Conservation (phyloP, 1,140 invertebrate species). For the Cepaea nemoralis region DNA sequence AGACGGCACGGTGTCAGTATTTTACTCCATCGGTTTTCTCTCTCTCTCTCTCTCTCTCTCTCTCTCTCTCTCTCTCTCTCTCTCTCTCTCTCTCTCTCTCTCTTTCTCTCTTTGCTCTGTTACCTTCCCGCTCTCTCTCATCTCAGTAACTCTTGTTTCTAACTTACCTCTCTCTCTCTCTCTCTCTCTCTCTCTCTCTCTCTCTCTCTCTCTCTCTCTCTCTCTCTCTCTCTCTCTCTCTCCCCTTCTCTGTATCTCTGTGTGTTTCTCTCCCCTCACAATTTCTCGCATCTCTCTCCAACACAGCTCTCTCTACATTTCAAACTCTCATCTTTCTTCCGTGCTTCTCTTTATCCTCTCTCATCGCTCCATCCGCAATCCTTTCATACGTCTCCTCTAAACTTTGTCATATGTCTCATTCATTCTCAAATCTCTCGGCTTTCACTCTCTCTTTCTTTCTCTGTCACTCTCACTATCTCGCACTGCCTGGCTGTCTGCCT, state of each 20-base stretch:
- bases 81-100: slow-evolving; percentile 15
- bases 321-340: not conserved
- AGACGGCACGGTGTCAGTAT: not conserved
- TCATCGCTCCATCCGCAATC: no score
- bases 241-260: not conserved
- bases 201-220: no score
- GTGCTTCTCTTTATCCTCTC: not conserved
- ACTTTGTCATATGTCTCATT: no score
- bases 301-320: not conserved
- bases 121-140: no score
- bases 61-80: not conserved
- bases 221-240: no score
- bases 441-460: not conserved
- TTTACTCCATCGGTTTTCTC: not conserved
- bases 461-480: slow-evolving; percentile 13
- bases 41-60: slow-evolving; percentile 7
- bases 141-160: no score
- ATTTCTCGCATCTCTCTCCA: not conserved
- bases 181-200: no score
- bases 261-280: not conserved
- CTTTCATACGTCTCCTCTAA: no score
- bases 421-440: not conserved
- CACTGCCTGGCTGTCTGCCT: no score
- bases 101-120: not conserved
- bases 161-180: no score